phyloP scores from a whole-genome alignment of 2,888 invertebrate species.

The Drosophila anomelani region DNA sequence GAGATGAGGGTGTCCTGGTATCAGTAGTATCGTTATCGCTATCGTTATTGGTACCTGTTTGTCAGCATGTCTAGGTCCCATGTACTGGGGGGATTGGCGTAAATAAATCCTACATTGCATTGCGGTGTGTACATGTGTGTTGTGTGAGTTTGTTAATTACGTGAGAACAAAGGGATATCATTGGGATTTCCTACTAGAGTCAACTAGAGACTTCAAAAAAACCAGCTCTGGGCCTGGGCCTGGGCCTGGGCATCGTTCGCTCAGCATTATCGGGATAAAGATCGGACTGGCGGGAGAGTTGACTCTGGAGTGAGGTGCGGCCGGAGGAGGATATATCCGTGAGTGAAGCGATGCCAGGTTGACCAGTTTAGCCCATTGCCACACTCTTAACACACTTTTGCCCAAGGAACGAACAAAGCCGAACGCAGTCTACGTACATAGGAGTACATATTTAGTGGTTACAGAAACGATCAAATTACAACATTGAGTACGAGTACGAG shows the following conservation, averaged over 20 bases:
- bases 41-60: background rate
- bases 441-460: slow-evolving; percentile 46
- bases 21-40: background rate
- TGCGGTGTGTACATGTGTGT: slow-evolving; percentile 17
- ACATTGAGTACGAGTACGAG: slow-evolving; percentile 69
- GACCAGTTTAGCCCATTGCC: slow-evolving; percentile 7
- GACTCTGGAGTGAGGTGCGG: background rate
- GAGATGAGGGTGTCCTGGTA: slow-evolving; percentile 14
- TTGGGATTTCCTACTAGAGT: slow-evolving; percentile 1
- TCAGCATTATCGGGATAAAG: background rate
- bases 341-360: slow-evolving; percentile 10
- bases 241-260: slow-evolving; percentile 4
- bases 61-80: slow-evolving; percentile 17
- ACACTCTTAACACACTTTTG: slow-evolving; percentile 22
- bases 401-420: slow-evolving; percentile 40
- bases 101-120: slow-evolving; percentile 13
- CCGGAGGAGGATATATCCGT: background rate
- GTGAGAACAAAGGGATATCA: slow-evolving; percentile 15
- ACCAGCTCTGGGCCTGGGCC: slow-evolving; percentile 4
- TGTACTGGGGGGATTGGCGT: slow-evolving; percentile 25
- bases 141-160: background rate
- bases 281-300: background rate
- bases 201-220: slow-evolving; percentile 6
- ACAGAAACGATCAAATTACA: slow-evolving; percentile 70
- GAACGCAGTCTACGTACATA: slow-evolving; percentile 53